A percentile compares a stretch with the other conserved stretches of the same genome.
Evolutionary conservation across 2,113 vertebrate species (phyloP).

Genomic region (Dicrurus megarhynchus): DNA sequence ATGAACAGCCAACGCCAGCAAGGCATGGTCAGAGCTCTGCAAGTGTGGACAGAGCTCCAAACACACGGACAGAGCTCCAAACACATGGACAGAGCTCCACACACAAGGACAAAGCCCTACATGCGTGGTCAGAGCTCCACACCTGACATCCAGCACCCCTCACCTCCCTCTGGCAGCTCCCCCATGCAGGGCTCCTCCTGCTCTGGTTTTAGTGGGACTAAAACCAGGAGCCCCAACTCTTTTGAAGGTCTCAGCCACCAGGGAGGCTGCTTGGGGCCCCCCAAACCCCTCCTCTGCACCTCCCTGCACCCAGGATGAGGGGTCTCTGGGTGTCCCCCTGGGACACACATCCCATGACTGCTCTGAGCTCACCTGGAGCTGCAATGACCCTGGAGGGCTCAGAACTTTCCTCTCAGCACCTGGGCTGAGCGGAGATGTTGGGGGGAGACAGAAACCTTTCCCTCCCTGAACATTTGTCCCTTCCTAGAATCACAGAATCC

Average conservation of each 20-base stretch:
- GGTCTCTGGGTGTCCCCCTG: too few species aligned
- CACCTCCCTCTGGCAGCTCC: background rate
- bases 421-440: background rate
- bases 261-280: background rate
- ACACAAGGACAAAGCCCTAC: rapidly evolving
- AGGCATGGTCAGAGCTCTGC: rapidly evolving
- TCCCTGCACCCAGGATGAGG: background rate
- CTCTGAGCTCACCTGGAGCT: background rate
- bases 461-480: background rate
- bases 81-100: rapidly evolving
- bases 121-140: background rate
- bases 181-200: background rate
- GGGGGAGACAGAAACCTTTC: background rate
- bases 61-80: rapidly evolving
- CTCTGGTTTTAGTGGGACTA: background rate
- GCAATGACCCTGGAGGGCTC: background rate
- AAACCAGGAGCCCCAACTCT: background rate
- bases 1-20: rapidly evolving
- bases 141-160: background rate
- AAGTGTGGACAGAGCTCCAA: background rate
- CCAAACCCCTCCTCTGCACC: background rate
- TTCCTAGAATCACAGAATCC: background rate
- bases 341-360: rapidly evolving
- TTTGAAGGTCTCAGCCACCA: rapidly evolving
- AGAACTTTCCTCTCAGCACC: background rate